Percentiles rank a stretch among this genome's conserved stretches.
Evolutionary conservation across 2,888 invertebrate species (phyloP).

Genomic region (Thysanoteuthis rhombus): DNA sequence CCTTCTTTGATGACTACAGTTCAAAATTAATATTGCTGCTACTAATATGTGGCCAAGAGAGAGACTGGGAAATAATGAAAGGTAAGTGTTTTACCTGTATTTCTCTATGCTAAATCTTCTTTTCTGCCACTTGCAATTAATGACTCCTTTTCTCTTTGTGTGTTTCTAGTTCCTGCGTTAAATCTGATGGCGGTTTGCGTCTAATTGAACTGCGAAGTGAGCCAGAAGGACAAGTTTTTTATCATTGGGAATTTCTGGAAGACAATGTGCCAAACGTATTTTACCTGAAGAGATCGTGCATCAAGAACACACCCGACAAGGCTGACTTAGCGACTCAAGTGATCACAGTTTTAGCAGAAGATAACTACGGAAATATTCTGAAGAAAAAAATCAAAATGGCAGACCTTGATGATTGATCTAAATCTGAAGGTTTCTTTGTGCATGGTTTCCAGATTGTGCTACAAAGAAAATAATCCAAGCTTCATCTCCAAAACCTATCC

Average conservation of each 20-base stretch:
- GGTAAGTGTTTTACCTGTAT: no score
- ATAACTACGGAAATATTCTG: conserved; percentile 61
- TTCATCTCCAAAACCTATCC: no score
- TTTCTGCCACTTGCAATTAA: no score
- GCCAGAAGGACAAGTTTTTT: conserved; percentile 63
- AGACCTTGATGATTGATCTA: conserved; percentile 44
- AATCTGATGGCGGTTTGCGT: conserved; percentile 55
- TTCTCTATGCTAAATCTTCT: no score
- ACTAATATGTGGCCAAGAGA: no score
- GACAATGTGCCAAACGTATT: conserved; percentile 58
- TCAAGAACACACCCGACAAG: conserved; percentile 50
- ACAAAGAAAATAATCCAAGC: no score
- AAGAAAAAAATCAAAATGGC: conserved; percentile 57
- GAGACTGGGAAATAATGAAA: no score
- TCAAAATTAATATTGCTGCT: no score
- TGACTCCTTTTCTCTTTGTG: background rate
- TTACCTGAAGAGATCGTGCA: conserved; percentile 48
- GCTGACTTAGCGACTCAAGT: conserved; percentile 40
- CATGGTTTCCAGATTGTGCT: background rate
- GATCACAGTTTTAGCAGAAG: conserved; percentile 59
- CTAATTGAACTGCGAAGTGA: conserved; percentile 62
- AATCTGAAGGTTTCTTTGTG: background rate
- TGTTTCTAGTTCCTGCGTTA: conserved; percentile 44
- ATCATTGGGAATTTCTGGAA: conserved; percentile 65
- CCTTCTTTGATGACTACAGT: no score